phyloP scores from a whole-genome alignment of 2,797 vertebrate genomes.

The Cossypha polioptera region DNA sequence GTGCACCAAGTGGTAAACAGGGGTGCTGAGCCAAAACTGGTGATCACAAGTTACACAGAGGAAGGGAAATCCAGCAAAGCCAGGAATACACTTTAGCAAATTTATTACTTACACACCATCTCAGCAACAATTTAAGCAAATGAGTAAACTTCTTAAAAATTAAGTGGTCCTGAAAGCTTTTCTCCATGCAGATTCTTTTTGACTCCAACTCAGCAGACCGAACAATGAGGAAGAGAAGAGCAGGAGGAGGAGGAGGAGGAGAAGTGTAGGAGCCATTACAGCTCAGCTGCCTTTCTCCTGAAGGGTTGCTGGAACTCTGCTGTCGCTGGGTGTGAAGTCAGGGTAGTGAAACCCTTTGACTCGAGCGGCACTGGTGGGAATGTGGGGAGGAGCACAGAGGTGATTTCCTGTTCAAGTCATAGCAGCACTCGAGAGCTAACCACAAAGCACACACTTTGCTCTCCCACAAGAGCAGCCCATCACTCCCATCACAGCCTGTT shows the following conservation, averaged over 20 bases:
- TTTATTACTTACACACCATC: not conserved
- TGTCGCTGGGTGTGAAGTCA: rapidly evolving
- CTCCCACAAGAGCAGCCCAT: not conserved
- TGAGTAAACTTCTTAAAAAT: not conserved
- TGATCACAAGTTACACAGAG: not conserved
- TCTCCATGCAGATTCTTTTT: not conserved
- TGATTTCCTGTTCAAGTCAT: constrained; percentile 32
- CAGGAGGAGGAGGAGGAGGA: not conserved
- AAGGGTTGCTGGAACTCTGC: not conserved
- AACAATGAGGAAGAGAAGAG: not conserved
- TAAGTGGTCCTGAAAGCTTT: not conserved
- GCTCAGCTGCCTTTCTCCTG: not conserved
- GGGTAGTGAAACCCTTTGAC: not conserved
- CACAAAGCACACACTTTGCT: not conserved
- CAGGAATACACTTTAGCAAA: not conserved
- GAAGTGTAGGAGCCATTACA: not conserved
- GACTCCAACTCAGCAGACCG: not conserved
- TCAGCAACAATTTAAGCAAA: not conserved
- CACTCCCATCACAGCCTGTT: not conserved
- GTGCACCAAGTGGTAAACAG: not conserved
- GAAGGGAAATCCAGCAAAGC: not conserved
- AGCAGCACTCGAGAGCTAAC: not conserved
- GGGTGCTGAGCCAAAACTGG: not conserved
- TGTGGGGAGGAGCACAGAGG: not conserved
- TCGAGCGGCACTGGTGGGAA: not conserved